phyloP scores from a whole-genome alignment of 2,888 invertebrate species.

The Cacoxenus indagator region DNA sequence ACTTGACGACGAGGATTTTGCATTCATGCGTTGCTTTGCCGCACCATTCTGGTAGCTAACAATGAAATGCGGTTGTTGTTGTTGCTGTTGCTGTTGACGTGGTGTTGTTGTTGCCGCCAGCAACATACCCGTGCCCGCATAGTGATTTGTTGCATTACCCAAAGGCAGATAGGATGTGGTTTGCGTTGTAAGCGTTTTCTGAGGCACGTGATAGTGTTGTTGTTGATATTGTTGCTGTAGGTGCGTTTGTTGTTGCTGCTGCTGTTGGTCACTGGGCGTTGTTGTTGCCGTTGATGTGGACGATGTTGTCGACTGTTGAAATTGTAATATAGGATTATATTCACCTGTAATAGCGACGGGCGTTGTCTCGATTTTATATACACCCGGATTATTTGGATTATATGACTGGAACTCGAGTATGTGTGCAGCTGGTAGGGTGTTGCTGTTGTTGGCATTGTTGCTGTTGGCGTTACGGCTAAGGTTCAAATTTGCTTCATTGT shows the following conservation, averaged over 20 bases:
- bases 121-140: constrained; percentile 42
- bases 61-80: constrained; percentile 43
- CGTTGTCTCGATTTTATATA: constrained; percentile 71
- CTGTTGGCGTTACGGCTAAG: no score
- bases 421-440: constrained; percentile 55
- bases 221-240: constrained; percentile 37
- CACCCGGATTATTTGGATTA: constrained; percentile 71
- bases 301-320: constrained; percentile 59
- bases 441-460: neutral
- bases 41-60: constrained; percentile 48
- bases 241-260: constrained; percentile 39
- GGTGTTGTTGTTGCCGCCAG: constrained; percentile 33
- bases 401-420: constrained; percentile 71
- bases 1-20: constrained; percentile 71
- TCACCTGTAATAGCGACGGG: constrained; percentile 71
- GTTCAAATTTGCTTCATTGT: neutral
- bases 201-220: constrained; percentile 38
- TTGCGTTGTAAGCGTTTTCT: constrained; percentile 39
- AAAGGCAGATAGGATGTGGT: constrained; percentile 33
- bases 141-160: constrained; percentile 40
- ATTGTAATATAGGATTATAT: constrained; percentile 69
- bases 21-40: constrained; percentile 56
- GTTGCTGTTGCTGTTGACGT: constrained; percentile 22
- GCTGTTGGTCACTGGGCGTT: constrained; percentile 46
- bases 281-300: constrained; percentile 45